Percentiles rank a stretch among this genome's conserved stretches.
These are phyloP conservation scores for Phenacoccus solenopsis DNA, from an alignment of 1,140 invertebrate species.

Conservation along the genomic window DNA sequence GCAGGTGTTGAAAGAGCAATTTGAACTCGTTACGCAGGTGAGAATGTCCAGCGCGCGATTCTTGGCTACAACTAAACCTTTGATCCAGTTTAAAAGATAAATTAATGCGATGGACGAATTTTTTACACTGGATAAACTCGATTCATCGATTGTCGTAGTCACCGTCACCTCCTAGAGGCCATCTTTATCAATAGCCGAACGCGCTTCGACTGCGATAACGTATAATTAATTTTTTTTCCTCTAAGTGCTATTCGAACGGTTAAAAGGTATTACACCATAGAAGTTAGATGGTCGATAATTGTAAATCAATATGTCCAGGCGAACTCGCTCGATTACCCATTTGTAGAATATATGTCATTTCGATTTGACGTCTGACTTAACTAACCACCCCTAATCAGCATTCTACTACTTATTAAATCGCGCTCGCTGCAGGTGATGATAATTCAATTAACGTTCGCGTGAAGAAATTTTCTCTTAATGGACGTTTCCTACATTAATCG, in stretches of 20 bases:
- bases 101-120: not conserved
- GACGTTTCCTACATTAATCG: no score
- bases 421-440: not conserved
- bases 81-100: not conserved
- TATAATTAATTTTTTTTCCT: conserved; percentile 16
- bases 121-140: no score
- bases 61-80: not conserved
- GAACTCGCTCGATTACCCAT: no score
- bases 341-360: no score
- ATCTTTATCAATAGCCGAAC: no score
- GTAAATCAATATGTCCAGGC: not conserved
- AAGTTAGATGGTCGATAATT: not conserved
- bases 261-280: not conserved
- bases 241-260: not conserved
- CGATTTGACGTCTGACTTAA: no score
- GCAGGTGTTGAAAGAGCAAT: conserved; percentile 11
- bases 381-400: no score
- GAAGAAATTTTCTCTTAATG: not conserved
- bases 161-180: no score
- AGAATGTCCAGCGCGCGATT: conserved; percentile 4
- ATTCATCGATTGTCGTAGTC: no score
- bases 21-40: conserved; percentile 1
- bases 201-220: not conserved
- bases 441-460: not conserved
- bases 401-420: no score